A percentile compares a stretch with the other conserved stretches of the same genome.
Conservation (phyloP, 1,140 invertebrate genomes). For the Solenopsis fugax region DNA sequence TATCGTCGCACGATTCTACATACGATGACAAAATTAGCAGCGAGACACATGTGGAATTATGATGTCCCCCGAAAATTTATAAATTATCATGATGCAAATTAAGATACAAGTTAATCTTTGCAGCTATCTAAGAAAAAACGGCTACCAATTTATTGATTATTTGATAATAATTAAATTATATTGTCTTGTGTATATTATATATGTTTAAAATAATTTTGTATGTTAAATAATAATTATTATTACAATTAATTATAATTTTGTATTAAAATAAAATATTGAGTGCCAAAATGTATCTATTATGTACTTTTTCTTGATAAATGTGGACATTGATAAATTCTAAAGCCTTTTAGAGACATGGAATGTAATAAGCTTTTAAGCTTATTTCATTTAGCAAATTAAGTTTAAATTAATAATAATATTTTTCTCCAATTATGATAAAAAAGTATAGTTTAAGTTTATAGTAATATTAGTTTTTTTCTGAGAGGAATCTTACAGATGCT, state of each 20-base stretch:
- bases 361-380: no score
- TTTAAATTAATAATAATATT: background rate
- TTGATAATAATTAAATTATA: background rate
- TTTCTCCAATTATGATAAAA: background rate
- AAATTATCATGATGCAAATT: background rate
- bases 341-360: no score
- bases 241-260: no score
- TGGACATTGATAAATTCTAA: no score
- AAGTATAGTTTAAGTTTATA: background rate
- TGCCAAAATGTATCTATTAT: no score
- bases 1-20: constrained; percentile 2
- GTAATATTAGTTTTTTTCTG: no score
- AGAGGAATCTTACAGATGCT: no score
- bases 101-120: background rate
- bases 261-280: no score
- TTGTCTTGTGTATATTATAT: no score
- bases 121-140: background rate
- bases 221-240: no score
- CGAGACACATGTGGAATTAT: background rate
- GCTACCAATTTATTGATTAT: background rate
- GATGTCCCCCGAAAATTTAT: constrained; percentile 19
- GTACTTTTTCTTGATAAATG: no score
- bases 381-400: background rate
- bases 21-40: constrained; percentile 31
- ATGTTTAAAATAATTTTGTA: no score